These are phyloP conservation scores for Eurois occulta DNA, from an alignment of 2,888 invertebrate genomes.

Conservation along the genomic window DNA sequence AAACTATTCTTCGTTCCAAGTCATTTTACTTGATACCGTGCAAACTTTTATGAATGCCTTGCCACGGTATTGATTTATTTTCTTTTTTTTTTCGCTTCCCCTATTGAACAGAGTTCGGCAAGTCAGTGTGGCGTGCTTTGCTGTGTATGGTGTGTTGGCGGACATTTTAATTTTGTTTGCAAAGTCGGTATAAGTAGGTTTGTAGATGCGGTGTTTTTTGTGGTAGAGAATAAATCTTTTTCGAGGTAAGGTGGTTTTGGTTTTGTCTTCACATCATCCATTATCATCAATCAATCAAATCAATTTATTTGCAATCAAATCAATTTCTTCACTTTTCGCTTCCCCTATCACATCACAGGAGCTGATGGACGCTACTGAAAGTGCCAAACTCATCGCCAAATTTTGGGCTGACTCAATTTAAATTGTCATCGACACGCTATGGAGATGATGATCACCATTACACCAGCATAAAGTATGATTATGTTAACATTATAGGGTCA, in stretches of 20 bases:
- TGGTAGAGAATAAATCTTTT: not conserved
- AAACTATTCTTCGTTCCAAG: slow-evolving; percentile 63
- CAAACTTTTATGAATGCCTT: slow-evolving; percentile 81
- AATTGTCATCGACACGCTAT: too few species aligned
- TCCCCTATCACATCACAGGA: too few species aligned
- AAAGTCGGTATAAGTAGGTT: slow-evolving; percentile 44
- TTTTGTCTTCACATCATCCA: not conserved
- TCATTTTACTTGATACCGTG: slow-evolving; percentile 77
- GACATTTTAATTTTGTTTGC: slow-evolving; percentile 54
- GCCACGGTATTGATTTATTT: slow-evolving; percentile 77
- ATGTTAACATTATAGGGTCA: too few species aligned
- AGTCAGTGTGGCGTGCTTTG: slow-evolving; percentile 76
- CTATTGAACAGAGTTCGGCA: slow-evolving; percentile 70
- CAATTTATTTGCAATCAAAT: too few species aligned
- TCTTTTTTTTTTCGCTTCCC: slow-evolving; percentile 73
- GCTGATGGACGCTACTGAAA: too few species aligned
- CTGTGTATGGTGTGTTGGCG: slow-evolving; percentile 72
- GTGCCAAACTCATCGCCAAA: too few species aligned
- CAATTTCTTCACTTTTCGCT: too few species aligned
- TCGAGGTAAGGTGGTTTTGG: slow-evolving; percentile 30
- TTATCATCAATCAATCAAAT: too few species aligned
- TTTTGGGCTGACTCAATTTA: too few species aligned
- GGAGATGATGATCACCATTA: too few species aligned
- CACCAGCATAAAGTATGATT: too few species aligned
- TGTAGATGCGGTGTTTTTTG: slow-evolving; percentile 17